phyloP scores from a whole-genome alignment of 2,797 vertebrate genomes.

The Vireo griseus region DNA sequence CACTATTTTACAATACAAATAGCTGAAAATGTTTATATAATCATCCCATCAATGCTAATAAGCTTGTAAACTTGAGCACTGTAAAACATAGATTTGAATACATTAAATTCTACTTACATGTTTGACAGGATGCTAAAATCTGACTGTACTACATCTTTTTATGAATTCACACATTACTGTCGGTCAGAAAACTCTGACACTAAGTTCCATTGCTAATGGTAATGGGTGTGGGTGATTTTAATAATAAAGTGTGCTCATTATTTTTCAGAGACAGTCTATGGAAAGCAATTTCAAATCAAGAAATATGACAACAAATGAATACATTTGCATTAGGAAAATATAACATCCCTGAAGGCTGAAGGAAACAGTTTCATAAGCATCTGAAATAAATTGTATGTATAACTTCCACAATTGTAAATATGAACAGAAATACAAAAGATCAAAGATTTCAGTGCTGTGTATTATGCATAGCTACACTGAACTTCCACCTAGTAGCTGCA shows the following conservation, averaged over 20 bases:
- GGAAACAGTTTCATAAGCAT: not conserved
- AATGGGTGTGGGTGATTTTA: not conserved
- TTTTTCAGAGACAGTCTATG: not conserved
- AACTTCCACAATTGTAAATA: not conserved
- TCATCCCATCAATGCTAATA: conserved; percentile 69
- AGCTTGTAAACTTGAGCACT: conserved; percentile 73
- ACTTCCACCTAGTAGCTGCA: not conserved
- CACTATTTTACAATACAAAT: not conserved
- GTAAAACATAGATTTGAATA: conserved; percentile 39
- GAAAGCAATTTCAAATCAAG: not conserved
- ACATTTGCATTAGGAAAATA: not conserved
- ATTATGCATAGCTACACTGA: not conserved
- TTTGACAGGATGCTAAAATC: conserved; percentile 60
- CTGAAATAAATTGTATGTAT: not conserved
- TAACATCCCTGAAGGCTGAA: not conserved
- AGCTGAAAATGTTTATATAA: not conserved
- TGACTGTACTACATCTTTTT: conserved; percentile 15
- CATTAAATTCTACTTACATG: conserved; percentile 40
- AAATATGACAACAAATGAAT: not conserved
- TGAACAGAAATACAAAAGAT: not conserved
- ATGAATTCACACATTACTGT: conserved; percentile 50
- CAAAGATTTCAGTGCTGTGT: not conserved
- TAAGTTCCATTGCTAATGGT: not conserved
- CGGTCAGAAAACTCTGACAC: conserved; percentile 1
- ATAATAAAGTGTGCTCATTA: not conserved